These are phyloP conservation scores for Drosophila sp. DNA, from an alignment of 1,140 invertebrate genomes.

Conservation along the genomic window DNA sequence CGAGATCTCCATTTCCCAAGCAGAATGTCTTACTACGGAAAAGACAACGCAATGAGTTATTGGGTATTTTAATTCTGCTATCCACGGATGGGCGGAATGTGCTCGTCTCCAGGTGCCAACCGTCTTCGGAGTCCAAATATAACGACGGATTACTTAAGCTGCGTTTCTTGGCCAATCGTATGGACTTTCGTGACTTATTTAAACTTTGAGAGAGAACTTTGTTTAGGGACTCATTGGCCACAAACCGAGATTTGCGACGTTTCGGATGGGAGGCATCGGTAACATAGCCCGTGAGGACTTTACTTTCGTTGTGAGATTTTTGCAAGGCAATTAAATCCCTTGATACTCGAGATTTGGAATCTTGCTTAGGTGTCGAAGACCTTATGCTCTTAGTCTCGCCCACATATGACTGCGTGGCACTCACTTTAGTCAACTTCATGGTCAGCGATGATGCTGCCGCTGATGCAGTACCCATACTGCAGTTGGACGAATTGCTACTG, in stretches of 20 bases:
- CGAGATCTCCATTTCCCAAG: slow-evolving; percentile 47
- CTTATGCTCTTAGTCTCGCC: not conserved
- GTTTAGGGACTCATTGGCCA: not conserved
- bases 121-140: slow-evolving; percentile 39
- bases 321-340: slow-evolving; percentile 68
- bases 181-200: not conserved
- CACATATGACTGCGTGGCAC: slow-evolving; percentile 11
- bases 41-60: slow-evolving; percentile 19
- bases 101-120: slow-evolving; percentile 32
- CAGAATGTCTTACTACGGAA: slow-evolving; percentile 60
- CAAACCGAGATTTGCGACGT: slow-evolving; percentile 55
- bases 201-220: slow-evolving; percentile 37
- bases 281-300: slow-evolving; percentile 74
- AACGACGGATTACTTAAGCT: slow-evolving; percentile 61
- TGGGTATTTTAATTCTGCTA: slow-evolving; percentile 34
- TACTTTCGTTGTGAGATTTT: slow-evolving; percentile 69
- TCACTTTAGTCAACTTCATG: slow-evolving; percentile 68
- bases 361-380: slow-evolving; percentile 53
- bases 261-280: slow-evolving; percentile 53
- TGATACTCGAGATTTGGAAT: slow-evolving; percentile 32
- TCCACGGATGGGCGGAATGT: slow-evolving; percentile 21
- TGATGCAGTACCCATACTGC: slow-evolving; percentile 37
- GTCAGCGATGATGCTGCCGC: slow-evolving; percentile 53
- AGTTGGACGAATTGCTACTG: slow-evolving; percentile 55
- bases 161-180: slow-evolving; percentile 30